These are phyloP conservation scores for Caenorhabditis sulstoni DNA, from an alignment of 2,888 invertebrate species.

Conservation along the genomic window DNA sequence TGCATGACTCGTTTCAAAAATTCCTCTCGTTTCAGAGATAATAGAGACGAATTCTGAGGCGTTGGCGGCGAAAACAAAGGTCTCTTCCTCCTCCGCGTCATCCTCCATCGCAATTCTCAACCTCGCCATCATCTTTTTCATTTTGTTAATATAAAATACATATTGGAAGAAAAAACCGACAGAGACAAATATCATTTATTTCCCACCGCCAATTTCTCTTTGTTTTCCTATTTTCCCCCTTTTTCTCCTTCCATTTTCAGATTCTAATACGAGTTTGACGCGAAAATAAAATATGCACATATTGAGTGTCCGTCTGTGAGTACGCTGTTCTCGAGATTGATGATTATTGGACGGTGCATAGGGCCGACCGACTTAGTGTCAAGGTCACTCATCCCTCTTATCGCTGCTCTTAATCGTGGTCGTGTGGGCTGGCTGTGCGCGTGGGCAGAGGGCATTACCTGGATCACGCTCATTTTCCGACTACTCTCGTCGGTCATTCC, in stretches of 20 bases:
- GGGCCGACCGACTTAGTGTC: conserved; percentile 33
- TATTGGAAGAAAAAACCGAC: conserved; percentile 1
- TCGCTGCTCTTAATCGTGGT: conserved; percentile 34
- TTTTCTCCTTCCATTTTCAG: conserved; percentile 11
- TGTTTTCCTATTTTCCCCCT: neutral
- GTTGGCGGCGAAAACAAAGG: conserved; percentile 51
- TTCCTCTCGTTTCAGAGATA: conserved; percentile 51
- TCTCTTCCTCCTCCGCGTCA: conserved; percentile 12
- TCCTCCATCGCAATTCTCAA: conserved; percentile 9
- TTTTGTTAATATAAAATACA: conserved; percentile 29
- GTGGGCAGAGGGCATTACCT: no score
- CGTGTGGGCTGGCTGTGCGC: no score
- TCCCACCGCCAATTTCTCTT: neutral
- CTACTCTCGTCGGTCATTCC: no score
- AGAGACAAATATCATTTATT: neutral
- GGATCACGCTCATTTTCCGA: no score
- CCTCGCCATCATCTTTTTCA: conserved; percentile 21
- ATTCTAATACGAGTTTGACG: conserved; percentile 30
- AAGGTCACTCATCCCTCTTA: conserved; percentile 39
- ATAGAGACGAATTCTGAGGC: conserved; percentile 61
- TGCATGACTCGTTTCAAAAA: conserved; percentile 10
- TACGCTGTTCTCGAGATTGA: neutral
- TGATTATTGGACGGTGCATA: no score
- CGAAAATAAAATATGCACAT: conserved; percentile 26
- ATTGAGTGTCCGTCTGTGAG: neutral